phyloP scores from a whole-genome alignment of 1,140 invertebrate genomes.

The Aleiodes sp. region DNA sequence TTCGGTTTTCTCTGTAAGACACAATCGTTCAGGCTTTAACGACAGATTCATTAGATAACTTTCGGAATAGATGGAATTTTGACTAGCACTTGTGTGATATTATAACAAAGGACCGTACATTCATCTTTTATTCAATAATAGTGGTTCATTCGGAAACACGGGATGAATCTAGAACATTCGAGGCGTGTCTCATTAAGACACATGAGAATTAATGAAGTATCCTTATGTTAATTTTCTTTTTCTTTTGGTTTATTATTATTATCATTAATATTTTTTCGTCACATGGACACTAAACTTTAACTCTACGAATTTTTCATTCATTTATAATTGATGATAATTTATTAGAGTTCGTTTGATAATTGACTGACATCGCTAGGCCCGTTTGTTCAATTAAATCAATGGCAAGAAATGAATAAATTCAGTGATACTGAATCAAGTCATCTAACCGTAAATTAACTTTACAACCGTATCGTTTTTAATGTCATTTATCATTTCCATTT shows the following conservation, averaged over 20 bases:
- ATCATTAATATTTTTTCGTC: constrained; percentile 6
- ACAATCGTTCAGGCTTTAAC: constrained; percentile 10
- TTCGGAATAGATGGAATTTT: constrained; percentile 55
- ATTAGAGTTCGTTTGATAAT: constrained; percentile 54
- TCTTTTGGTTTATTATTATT: too few species aligned
- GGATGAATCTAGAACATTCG: too few species aligned
- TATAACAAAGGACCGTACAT: constrained; percentile 7
- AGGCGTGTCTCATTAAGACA: too few species aligned
- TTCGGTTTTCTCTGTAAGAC: constrained; percentile 19
- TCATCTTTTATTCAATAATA: background rate
- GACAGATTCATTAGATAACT: constrained; percentile 24
- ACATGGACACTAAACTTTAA: background rate
- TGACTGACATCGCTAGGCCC: constrained; percentile 45
- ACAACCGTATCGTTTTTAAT: too few species aligned
- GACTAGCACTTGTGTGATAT: constrained; percentile 56
- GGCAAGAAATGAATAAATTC: background rate
- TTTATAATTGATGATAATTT: constrained; percentile 48
- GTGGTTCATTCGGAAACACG: background rate
- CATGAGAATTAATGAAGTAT: too few species aligned
- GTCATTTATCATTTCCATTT: background rate
- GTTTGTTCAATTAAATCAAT: background rate
- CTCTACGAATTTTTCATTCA: constrained; percentile 7
- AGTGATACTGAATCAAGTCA: background rate
- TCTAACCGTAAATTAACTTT: too few species aligned
- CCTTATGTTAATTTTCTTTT: background rate